phyloP scores from a whole-genome alignment of 2,888 invertebrate genomes.

The Rhamnusium bicolor region DNA sequence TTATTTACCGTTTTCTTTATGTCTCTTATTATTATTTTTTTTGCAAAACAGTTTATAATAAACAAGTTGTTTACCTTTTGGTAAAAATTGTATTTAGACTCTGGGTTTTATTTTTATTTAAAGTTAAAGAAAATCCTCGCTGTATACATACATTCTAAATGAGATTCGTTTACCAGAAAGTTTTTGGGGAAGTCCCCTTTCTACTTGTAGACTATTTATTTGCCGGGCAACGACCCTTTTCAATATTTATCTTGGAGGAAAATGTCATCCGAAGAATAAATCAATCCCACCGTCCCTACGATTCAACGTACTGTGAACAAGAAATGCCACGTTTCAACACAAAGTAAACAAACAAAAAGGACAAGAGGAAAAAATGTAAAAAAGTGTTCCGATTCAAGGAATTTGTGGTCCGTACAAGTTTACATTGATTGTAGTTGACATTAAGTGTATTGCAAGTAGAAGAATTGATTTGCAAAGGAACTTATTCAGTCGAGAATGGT shows the following conservation, averaged over 20 bases:
- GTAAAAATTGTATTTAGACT: too few relatives aligned
- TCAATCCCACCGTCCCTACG: slow-evolving; percentile 37
- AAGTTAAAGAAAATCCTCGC: background rate
- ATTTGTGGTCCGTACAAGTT: background rate
- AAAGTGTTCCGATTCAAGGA: background rate
- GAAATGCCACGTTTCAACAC: slow-evolving; percentile 4
- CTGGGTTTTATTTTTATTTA: too few relatives aligned
- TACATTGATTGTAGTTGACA: background rate
- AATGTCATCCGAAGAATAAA: slow-evolving; percentile 46
- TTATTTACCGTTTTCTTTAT: too few relatives aligned
- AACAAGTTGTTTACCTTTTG: too few relatives aligned
- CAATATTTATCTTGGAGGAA: slow-evolving; percentile 44
- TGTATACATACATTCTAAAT: background rate
- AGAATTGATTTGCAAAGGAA: background rate
- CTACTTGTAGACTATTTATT: slow-evolving; percentile 35
- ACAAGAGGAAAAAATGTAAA: background rate
- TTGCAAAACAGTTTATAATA: too few relatives aligned
- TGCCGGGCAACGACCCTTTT: slow-evolving; percentile 42
- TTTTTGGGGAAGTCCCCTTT: background rate
- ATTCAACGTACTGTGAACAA: slow-evolving; percentile 37
- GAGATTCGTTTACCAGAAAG: slow-evolving; percentile 1
- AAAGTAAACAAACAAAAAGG: slow-evolving; percentile 16
- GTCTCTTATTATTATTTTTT: too few relatives aligned
- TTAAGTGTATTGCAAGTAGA: background rate
- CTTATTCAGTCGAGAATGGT: background rate